A percentile compares a stretch with the other conserved stretches of the same genome.
These are phyloP conservation scores for Zaprionus nigranus DNA, from an alignment of 1,140 invertebrate species.

Conservation along the genomic window DNA sequence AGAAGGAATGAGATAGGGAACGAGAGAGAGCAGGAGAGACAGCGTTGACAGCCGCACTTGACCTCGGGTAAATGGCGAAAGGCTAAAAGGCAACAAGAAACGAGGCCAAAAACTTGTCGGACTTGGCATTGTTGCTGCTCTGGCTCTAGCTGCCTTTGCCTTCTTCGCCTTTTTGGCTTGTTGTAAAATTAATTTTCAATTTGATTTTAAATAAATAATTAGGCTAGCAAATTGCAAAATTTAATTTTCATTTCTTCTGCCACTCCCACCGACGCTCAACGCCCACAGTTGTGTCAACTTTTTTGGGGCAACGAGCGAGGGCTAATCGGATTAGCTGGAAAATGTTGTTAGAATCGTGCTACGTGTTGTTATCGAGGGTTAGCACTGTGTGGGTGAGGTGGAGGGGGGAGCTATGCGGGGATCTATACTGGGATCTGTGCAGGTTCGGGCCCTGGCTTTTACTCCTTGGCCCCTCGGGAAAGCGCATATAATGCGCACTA, in stretches of 20 bases:
- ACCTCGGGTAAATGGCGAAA: slow-evolving; percentile 37
- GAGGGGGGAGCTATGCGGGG: too few species aligned
- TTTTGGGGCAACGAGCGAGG: slow-evolving; percentile 28
- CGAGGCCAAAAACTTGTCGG: slow-evolving; percentile 29
- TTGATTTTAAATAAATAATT: slow-evolving; percentile 84
- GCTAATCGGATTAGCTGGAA: slow-evolving; percentile 72
- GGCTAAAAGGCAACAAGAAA: slow-evolving; percentile 27
- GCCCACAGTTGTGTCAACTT: slow-evolving; percentile 58
- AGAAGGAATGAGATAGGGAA: slow-evolving; percentile 4
- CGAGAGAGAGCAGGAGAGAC: slow-evolving; percentile 14
- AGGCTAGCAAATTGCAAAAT: slow-evolving; percentile 84
- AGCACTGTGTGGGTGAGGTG: background rate
- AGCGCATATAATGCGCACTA: slow-evolving; percentile 75
- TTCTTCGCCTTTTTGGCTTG: slow-evolving; percentile 50
- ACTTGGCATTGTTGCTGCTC: slow-evolving; percentile 32
- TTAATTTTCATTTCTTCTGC: slow-evolving; percentile 79
- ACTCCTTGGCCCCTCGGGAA: slow-evolving; percentile 44
- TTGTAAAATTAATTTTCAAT: slow-evolving; percentile 84
- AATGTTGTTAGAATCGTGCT: slow-evolving; percentile 62
- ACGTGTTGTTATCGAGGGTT: background rate
- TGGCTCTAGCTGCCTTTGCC: slow-evolving; percentile 6
- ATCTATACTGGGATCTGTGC: background rate
- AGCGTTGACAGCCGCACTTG: slow-evolving; percentile 76
- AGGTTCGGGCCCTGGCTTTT: background rate
- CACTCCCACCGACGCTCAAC: background rate